phyloP scores from a whole-genome alignment of 2,888 invertebrate genomes.

The Campoletis raptor region DNA sequence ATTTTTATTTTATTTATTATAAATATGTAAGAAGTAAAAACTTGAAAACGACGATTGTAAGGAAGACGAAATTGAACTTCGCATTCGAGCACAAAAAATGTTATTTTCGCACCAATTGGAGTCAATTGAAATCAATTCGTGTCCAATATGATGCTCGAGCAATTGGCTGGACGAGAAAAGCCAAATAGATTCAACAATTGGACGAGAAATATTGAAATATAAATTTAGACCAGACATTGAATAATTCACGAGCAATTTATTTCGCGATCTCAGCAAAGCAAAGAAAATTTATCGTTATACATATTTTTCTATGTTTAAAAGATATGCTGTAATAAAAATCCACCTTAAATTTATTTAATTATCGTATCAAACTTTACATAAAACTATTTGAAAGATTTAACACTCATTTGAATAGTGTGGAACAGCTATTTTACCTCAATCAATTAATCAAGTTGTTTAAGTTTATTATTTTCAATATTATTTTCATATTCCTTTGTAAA shows the following conservation, averaged over 20 bases:
- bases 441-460: too few relatives aligned
- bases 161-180: conserved; percentile 23
- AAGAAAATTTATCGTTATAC: too few relatives aligned
- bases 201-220: conserved; percentile 10
- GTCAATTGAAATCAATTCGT: conserved; percentile 64
- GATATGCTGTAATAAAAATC: too few relatives aligned
- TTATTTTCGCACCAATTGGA: conserved; percentile 53
- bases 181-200: conserved; percentile 20
- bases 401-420: background rate
- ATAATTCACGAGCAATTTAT: background rate
- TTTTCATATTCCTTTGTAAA: conserved; percentile 13
- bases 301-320: too few relatives aligned
- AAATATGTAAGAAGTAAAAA: background rate
- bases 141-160: conserved; percentile 48
- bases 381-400: too few relatives aligned
- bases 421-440: background rate
- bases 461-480: conserved; percentile 28
- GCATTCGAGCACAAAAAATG: background rate
- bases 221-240: background rate
- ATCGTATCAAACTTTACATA: too few relatives aligned
- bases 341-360: too few relatives aligned
- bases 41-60: background rate
- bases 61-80: background rate
- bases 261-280: background rate
- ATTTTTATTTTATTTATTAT: background rate